Evolutionary conservation across 2,797 vertebrate species (phyloP), one percentile per base, ranked within the genome.

Genomic region (Hydrolagus colliei): DNA sequence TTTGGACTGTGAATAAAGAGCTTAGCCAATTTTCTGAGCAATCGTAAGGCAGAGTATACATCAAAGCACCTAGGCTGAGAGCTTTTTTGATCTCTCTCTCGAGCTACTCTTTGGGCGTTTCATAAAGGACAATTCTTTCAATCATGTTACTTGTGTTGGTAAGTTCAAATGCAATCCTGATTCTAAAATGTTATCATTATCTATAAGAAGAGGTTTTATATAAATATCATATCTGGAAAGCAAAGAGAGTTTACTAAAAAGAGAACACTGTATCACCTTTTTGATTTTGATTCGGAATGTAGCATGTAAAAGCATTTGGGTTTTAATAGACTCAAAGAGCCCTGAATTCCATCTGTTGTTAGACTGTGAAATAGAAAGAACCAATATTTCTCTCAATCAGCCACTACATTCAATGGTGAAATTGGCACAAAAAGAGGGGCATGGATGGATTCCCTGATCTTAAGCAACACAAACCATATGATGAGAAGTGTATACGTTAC

Each of bases 21-120:
- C 79, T 84, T 84, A 84, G 67, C 79, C 68, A 35, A 63, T 65
- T 71, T 84, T 79, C 68, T 18, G 41, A 84, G 78, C 63, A 84
- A 18, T 84, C 65, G 67, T 84, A 68, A 84, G 79, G 41, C 68
- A 35, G 65, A 84, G 41, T 84, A 84, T n/a, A 84, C 79, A 68
- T 84, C 79, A 84, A 84, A 84, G 79, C 79, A 71, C 65, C 79
- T 84, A 35, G 79, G 16, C 79, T 84, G 79, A 68, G 79, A 84
- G 79, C 65, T 84, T 84, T 41, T 27, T 68, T 84, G 79, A 71
- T 84, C 65, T 84, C 27, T 71, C 79, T 84, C 68, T 52, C 4
- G 65, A 84, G 32, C 9, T 6, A 71, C 20, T 63, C 67, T 71
- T 67, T 68, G 65, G 52, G 68, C 65, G 63, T 84, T 67, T 84